Evolutionary conservation across 2,113 vertebrate genomes (phyloP), one percentile per base, ranked within the genome.

Genomic region (Carettochelys insculpta): DNA sequence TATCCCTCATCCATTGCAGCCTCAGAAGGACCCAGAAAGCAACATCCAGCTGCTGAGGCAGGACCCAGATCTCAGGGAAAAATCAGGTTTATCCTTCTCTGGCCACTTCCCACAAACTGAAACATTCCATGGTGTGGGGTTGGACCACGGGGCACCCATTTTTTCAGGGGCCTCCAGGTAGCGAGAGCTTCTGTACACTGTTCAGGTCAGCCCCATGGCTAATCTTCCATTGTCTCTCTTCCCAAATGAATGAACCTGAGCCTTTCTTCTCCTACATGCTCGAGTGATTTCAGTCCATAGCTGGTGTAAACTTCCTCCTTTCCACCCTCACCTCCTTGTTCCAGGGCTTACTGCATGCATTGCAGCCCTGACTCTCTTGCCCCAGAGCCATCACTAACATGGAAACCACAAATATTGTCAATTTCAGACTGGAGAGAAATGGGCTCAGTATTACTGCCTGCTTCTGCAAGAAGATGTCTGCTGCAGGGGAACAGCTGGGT

Each of bases 271-370:
- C 7, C 34, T 12, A 48, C 17, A 2, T 5, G 34, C 77, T 20
- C 17, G 13, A 79, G 53, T 1, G 6, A 29, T 4, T 45, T 12
- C 11, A 38, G 4, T 27, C 83, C 6, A 3, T 54, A 80, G 29
- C 6, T 76, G 1, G 5, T 10, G 77, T 11, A 9, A 53, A 77
- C 81, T 84, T 9, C 34, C 13, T 88, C 17, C 47, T 17, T 58
- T 48, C 48, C 48, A 11, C 48, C 48, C 48, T 50, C 48, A 50
- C 13, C 48, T 50, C 48, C 48, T 50, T n/a, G n/a, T 75, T 65
- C 6, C 10, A 68, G 73, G n/a, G 58, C 58, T 34, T 29, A 82
- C 0, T 41, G 58, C 0, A 0, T 12, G 11, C 12, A 45, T 77
- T 16, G 4, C 5, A 52, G 61, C 25, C 22, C 48, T 16, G 27